Evolutionary conservation across 2,113 vertebrate species (phyloP), one percentile per base, ranked within the genome.

Genomic region (Otocyon megalotis): DNA sequence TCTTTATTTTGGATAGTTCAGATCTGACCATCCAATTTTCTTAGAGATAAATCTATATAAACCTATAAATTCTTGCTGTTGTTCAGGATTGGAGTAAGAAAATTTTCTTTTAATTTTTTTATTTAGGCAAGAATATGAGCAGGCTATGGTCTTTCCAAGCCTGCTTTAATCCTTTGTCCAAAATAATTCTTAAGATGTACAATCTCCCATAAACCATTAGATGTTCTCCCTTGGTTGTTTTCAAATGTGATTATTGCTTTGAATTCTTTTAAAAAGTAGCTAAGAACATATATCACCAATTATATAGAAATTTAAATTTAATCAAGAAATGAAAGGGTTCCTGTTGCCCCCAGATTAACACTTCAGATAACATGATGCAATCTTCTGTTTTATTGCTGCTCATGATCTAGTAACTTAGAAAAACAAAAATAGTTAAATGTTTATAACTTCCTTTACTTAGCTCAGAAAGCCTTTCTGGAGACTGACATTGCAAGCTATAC

Each of bases 291-390:
- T 74, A 71, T 91, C 26, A 56, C 19, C 28, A 89, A 79, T 43
- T 92, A 50, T 17, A 58, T 93, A 54, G 60, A 48, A 79, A 58
- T 92, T 94, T 87, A 71, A 94, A 96, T 93, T 80, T 92, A 69
- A 72, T 88, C 8, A 95, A 79, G 56, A 83, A 96, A 83, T 19
- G 74, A 92, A 92, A 3, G 4, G 20, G 4, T 76, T 20, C 30
- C 28, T 81, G 11, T 50, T 92, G 19, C 72, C 3, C 26, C 32
- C 26, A 74, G 77, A 79, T 90, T 63, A 86, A 37, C 17, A 30
- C 67, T 77, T 83, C n/a, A 91, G 65, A 65, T 86, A 76, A 17
- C 22, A 56, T 67, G 12, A 43, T 82, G 43, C 26, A 11, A 22
- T 30, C 85, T 54, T 94, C 19, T 82, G 48, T 85, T 88, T 71